These are phyloP conservation scores for Athene noctua DNA, from an alignment of 2,113 vertebrate species.

Conservation along the genomic window DNA sequence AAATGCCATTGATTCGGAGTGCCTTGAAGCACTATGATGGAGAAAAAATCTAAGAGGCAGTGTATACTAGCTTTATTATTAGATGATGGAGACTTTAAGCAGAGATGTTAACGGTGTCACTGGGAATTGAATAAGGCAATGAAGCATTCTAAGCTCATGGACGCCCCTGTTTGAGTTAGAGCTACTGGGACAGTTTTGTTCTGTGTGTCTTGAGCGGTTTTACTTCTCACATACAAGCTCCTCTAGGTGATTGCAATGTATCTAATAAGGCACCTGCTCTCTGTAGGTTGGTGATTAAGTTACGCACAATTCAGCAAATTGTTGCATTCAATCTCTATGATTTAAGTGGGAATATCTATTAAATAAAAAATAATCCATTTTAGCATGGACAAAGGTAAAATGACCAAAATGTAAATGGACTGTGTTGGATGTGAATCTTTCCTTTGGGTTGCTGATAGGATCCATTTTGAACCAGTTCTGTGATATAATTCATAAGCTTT, in stretches of 20 bases:
- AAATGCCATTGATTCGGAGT: not conserved
- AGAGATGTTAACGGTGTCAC: not conserved
- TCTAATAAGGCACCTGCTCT: not conserved
- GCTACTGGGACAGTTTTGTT: not conserved
- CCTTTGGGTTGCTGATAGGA: not conserved
- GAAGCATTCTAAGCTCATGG: not conserved
- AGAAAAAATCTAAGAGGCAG: not conserved
- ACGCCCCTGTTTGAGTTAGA: not conserved
- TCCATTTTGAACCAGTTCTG: not conserved
- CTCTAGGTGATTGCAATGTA: not conserved
- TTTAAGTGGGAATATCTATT: not conserved
- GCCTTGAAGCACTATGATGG: not conserved
- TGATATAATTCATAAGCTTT: not conserved
- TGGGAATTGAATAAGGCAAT: not conserved
- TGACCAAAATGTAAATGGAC: not conserved
- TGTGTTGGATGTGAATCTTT: not conserved
- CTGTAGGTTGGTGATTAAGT: not conserved
- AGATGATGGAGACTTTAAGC: not conserved
- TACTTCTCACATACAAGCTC: not conserved
- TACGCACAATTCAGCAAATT: not conserved
- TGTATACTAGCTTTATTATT: not conserved
- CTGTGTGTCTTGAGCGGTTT: accelerated
- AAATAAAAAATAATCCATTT: not conserved
- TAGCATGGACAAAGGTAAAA: not conserved
- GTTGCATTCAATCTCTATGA: not conserved